Evolutionary conservation across 2,113 vertebrate species (phyloP), one percentile per base, ranked within the genome.

Genomic region (Pelvicachromis taeniatus): DNA sequence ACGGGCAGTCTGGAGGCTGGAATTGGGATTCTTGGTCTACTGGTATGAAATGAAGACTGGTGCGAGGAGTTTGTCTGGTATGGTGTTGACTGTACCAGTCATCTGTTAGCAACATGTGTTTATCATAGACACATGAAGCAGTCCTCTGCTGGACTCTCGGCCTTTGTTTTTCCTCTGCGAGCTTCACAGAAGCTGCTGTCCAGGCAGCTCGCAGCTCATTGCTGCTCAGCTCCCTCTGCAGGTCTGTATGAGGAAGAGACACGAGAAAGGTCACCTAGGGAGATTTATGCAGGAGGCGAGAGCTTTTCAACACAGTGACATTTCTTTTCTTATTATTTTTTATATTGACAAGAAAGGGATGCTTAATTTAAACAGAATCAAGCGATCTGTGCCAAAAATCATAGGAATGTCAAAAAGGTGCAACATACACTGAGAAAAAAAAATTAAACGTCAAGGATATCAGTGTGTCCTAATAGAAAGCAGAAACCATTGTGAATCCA

Each of bases 51-150:
- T 96, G 96, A 55, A 96, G 96, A 61, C 96, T 95, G 59, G 96
- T 95, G 0, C 96, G 96, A 29, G 97, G 93, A 93, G 96, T 84
- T 13, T 97, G 92, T 4, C 95, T 87, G 40, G 96, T 94, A 13
- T 93, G 85, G 96, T 96, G 5, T 91, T 96, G 0, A 13, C 6
- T 12, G 55, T 40, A 40, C 19, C 95, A 96, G 33, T 86, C 86
- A 31, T 88, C 90, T 53, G 85, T 84, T 21, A 61, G 89, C 95
- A 96, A 29, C 96, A 94, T 85, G 97, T 85, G 80, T 95, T 87
- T 78, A n/a, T 82, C 9, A 77, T 68, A 33, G 80, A 68, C 53
- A 86, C 65, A 65, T 12, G 85, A 35, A 40, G 89, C 93, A 87
- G 31, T 91, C 93, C 56, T 84, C 52, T 55, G 81, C 21, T 83